Evolutionary conservation across 1,140 invertebrate genomes (phyloP).

Genomic region (Camponotus pennsylvanicus): DNA sequence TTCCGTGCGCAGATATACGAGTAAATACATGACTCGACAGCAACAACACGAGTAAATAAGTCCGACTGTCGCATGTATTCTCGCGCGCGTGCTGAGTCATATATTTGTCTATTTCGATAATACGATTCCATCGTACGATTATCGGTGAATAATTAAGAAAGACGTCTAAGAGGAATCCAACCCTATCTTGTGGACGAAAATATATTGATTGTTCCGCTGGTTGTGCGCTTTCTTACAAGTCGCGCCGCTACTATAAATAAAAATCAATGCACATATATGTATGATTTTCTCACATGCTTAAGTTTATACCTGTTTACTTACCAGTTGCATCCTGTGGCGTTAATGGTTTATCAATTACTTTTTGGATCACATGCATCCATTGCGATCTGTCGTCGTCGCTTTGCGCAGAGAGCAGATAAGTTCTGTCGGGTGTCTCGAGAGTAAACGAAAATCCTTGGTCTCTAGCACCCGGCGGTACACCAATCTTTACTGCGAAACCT

Average conservation of each 20-base stretch:
- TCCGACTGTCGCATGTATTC: not conserved
- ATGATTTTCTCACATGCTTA: not conserved
- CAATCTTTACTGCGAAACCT: slow-evolving; percentile 90
- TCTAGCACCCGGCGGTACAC: slow-evolving; percentile 90
- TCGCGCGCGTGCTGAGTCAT: slow-evolving; percentile 38
- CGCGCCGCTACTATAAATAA: slow-evolving; percentile 90
- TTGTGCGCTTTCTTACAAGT: slow-evolving; percentile 90
- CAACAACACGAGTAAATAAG: slow-evolving; percentile 36
- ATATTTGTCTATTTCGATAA: slow-evolving; percentile 76
- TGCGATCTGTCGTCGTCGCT: slow-evolving; percentile 91
- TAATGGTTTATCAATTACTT: slow-evolving; percentile 91
- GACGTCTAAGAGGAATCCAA: slow-evolving; percentile 80
- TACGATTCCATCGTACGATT: slow-evolving; percentile 63
- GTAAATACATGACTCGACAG: slow-evolving; percentile 65
- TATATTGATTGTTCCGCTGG: slow-evolving; percentile 91
- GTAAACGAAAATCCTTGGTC: slow-evolving; percentile 94
- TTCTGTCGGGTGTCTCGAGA: slow-evolving; percentile 93
- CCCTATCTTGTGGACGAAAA: slow-evolving; percentile 88
- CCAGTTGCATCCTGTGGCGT: slow-evolving; percentile 93
- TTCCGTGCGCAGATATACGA: slow-evolving; percentile 58
- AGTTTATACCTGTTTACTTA: slow-evolving; percentile 85
- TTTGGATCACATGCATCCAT: slow-evolving; percentile 93
- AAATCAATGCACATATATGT: slow-evolving; percentile 50
- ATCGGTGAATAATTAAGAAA: slow-evolving; percentile 76
- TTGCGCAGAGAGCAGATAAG: slow-evolving; percentile 93